Percentiles rank a stretch among this genome's conserved stretches.
These are phyloP conservation scores for Anguilla megastoma DNA, from an alignment of 2,797 vertebrate species.

Conservation along the genomic window DNA sequence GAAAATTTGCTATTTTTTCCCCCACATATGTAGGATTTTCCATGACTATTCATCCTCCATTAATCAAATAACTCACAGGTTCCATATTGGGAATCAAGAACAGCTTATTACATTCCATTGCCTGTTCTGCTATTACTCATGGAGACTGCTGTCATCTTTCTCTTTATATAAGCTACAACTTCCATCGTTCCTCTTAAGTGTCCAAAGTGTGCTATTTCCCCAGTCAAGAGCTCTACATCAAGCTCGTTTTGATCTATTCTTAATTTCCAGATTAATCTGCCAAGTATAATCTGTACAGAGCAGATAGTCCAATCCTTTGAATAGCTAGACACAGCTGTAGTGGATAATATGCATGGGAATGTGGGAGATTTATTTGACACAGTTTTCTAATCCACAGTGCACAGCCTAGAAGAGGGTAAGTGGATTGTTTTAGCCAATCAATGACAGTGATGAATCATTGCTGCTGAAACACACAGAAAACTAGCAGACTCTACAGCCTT, in stretches of 20 bases:
- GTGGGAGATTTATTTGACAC: background rate
- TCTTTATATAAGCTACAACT: conserved; percentile 2
- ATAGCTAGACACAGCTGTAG: background rate
- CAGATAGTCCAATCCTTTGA: background rate
- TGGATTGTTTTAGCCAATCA: background rate
- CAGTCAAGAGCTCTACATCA: background rate
- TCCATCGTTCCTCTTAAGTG: background rate
- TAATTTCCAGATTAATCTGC: background rate
- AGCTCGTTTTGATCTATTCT: background rate
- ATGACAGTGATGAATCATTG: background rate
- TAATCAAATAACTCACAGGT: background rate
- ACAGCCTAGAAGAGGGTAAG: background rate
- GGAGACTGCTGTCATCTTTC: background rate
- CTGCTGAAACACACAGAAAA: background rate
- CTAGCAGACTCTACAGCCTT: background rate
- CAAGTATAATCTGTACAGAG: background rate
- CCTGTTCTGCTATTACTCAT: background rate
- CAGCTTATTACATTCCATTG: background rate
- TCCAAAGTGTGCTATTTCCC: background rate
- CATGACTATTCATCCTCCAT: background rate
- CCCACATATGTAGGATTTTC: background rate
- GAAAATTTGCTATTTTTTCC: background rate
- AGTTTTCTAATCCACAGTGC: background rate
- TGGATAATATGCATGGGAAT: background rate
- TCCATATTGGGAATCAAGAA: background rate